Base-by-base conservation (phyloP, 2,888 invertebrate species). In the Loripinus fragilis region DNA sequence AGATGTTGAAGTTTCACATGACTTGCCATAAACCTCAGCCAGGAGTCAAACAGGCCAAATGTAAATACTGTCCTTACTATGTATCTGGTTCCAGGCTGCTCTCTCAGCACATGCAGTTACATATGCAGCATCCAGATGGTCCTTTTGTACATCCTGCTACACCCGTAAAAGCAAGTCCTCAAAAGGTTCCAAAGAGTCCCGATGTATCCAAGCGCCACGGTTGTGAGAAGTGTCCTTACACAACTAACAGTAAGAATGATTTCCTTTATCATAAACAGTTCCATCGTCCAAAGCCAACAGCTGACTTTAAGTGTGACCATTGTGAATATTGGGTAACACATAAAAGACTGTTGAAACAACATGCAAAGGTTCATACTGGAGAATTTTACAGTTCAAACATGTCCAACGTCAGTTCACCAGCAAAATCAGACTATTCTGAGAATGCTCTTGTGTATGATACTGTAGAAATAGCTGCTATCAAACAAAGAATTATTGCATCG, bases 201-300 rank as follows among this genome's bases (percentile, higher is more conserved):
- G 74, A 74, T 20, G 71, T 74, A 3, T 81, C 87, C 12, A 90
- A 97, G 90, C 95, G 96, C 80, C 97, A 97, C 92, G 95, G 95
- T 91, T 98, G 97, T 91, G 95, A 95, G 7, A 95, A 96, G 74
- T 97, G 97, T 93, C 97, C 97, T 0, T 97, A 97, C 92, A 96
- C 96, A 85, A 97, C 97, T 50, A 97, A 97, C 91, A 97, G 96
- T 92, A 97, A 97, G 93, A 97, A 97, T 35, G 97, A 97, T 93
- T 97, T 96, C 93, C 95, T 96, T 91, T 97, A 97, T 91, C 97
- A 97, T 91, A 97, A 97, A 90, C 97, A 97, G 90, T 96, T 97
- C 92, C 98, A 98, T 91, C 95, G 96, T 50, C 95, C 96, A 0
- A 93, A 92, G 77, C 95, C 96, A 71, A 95, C 95, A 64, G 96